Evolutionary conservation across 1,140 invertebrate genomes (phyloP).

Genomic region (Sogatella furcifera): DNA sequence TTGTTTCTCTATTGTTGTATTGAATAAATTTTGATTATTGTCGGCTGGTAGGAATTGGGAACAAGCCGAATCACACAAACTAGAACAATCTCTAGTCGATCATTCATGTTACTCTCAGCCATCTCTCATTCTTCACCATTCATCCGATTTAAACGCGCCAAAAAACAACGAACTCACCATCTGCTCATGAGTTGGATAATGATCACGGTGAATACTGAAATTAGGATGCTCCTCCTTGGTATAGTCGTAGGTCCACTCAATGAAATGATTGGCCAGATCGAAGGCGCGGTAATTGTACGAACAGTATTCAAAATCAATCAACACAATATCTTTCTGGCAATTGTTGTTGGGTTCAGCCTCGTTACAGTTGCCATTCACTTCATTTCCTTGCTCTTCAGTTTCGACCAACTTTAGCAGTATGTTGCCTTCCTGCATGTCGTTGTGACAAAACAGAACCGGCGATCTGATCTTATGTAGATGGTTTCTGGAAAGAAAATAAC

Average conservation of each 20-base stretch:
- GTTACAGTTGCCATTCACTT: too few relatives aligned
- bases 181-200: slow-evolving; percentile 66
- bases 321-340: slow-evolving; percentile 37
- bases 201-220: slow-evolving; percentile 51
- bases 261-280: slow-evolving; percentile 93
- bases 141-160: too few relatives aligned
- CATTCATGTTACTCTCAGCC: too few relatives aligned
- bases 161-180: slow-evolving; percentile 45
- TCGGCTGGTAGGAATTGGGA: too few relatives aligned
- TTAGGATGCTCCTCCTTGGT: slow-evolving; percentile 63
- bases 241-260: slow-evolving; percentile 92
- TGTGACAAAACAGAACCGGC: slow-evolving; percentile 93
- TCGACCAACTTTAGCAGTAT: slow-evolving; percentile 29
- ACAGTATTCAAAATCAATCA: slow-evolving; percentile 92
- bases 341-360: not conserved
- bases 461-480: slow-evolving; percentile 41
- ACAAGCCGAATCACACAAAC: too few relatives aligned
- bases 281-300: slow-evolving; percentile 89
- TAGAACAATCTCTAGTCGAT: too few relatives aligned
- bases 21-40: too few relatives aligned
- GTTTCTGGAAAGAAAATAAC: slow-evolving; percentile 28
- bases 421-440: slow-evolving; percentile 92
- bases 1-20: too few relatives aligned
- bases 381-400: not conserved
- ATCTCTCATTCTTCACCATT: too few relatives aligned